phyloP scores from a whole-genome alignment of 2,888 invertebrate genomes.

The Macropis europaea region DNA sequence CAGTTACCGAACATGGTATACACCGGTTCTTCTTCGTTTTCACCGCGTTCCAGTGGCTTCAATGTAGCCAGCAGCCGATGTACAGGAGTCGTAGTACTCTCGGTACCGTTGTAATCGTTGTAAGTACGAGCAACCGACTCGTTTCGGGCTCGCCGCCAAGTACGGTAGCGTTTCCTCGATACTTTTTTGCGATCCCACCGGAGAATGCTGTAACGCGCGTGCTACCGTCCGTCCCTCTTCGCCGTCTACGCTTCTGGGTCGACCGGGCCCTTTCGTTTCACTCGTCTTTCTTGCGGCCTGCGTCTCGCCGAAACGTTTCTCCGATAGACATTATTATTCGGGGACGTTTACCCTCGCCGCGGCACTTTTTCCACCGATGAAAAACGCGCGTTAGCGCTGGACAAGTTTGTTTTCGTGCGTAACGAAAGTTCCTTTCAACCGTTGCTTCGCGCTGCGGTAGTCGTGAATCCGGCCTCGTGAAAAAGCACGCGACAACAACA shows the following conservation, averaged over 20 bases:
- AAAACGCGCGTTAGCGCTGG: neutral
- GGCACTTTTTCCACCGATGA: neutral
- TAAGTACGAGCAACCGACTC: slow-evolving; percentile 51
- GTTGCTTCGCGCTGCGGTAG: neutral
- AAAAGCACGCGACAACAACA: no score
- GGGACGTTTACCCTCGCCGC: neutral
- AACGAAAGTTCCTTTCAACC: neutral
- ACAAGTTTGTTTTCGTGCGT: neutral
- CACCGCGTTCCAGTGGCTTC: slow-evolving; percentile 54
- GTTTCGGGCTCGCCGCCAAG: slow-evolving; percentile 51
- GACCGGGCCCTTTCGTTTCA: slow-evolving; percentile 38
- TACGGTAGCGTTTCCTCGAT: slow-evolving; percentile 49
- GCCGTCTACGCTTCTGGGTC: slow-evolving; percentile 38
- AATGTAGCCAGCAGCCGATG: slow-evolving; percentile 18
- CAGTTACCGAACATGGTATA: slow-evolving; percentile 49
- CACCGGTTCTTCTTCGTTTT: slow-evolving; percentile 58
- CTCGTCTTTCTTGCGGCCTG: slow-evolving; percentile 20
- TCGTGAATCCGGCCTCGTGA: no score
- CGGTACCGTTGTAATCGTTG: slow-evolving; percentile 68
- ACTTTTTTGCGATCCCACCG: slow-evolving; percentile 41
- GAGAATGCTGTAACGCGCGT: slow-evolving; percentile 48
- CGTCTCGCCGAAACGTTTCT: slow-evolving; percentile 16
- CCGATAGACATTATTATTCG: slow-evolving; percentile 17
- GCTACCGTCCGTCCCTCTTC: slow-evolving; percentile 41
- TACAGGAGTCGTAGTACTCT: slow-evolving; percentile 67